Conservation (phyloP, 2,888 invertebrate species). For the Drosophila paramelanica region DNA sequence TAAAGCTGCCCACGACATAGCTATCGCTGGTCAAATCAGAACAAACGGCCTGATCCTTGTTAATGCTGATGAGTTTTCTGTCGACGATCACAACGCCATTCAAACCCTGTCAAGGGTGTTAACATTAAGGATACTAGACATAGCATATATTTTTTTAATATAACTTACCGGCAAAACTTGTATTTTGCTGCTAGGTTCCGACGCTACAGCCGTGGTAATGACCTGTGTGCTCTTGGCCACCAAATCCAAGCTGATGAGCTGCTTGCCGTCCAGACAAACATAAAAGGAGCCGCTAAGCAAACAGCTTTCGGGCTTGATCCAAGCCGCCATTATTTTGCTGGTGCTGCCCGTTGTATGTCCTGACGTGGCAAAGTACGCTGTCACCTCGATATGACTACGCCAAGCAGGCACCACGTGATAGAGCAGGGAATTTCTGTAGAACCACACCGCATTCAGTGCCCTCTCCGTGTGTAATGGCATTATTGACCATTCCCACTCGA, state of each 20-base stretch:
- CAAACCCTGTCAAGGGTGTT: slow-evolving; percentile 65
- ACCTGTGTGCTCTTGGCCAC: slow-evolving; percentile 86
- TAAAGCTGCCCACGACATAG: slow-evolving; percentile 72
- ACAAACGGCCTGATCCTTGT: slow-evolving; percentile 83
- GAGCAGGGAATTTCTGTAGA: slow-evolving; percentile 87
- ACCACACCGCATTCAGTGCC: slow-evolving; percentile 87
- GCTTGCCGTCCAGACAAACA: slow-evolving; percentile 87
- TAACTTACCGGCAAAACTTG: slow-evolving; percentile 73
- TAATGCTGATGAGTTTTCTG: slow-evolving; percentile 81
- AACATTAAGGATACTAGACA: background rate
- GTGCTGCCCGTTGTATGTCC: slow-evolving; percentile 86
- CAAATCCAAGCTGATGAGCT: slow-evolving; percentile 88
- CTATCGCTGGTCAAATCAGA: slow-evolving; percentile 82
- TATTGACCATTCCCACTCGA: slow-evolving; percentile 92
- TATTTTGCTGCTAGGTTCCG: slow-evolving; percentile 78
- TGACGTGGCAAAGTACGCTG: slow-evolving; percentile 87
- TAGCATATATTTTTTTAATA: too few species aligned
- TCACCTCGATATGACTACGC: slow-evolving; percentile 88
- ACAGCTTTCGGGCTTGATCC: slow-evolving; percentile 87
- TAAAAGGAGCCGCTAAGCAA: slow-evolving; percentile 88
- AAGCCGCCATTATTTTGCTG: slow-evolving; percentile 88
- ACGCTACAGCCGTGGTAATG: slow-evolving; percentile 83
- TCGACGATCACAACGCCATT: slow-evolving; percentile 84
- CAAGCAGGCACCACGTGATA: slow-evolving; percentile 88
- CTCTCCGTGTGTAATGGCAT: slow-evolving; percentile 81